Evolutionary conservation across 2,888 invertebrate genomes (phyloP).

Genomic region (Epinotia brunnichana): DNA sequence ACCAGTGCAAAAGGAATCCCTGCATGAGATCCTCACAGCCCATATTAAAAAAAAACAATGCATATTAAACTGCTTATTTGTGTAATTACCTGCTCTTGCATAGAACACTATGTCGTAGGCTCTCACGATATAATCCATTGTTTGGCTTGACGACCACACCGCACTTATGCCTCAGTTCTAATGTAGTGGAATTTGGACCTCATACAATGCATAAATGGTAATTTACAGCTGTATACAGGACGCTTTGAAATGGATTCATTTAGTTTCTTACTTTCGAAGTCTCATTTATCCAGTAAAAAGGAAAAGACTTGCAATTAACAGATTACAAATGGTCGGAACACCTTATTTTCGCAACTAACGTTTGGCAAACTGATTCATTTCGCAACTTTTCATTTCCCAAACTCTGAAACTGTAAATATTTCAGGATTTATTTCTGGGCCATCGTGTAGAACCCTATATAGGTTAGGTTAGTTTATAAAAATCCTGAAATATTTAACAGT

Average conservation of each 20-base stretch:
- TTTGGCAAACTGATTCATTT: no score
- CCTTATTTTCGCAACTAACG: no score
- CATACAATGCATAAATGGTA: constrained; percentile 4
- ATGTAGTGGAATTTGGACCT: constrained; percentile 31
- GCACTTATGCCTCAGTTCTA: constrained; percentile 1
- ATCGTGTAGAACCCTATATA: no score
- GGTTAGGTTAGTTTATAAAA: no score
- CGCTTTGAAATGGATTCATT: neutral
- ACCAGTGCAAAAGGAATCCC: neutral
- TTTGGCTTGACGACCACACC: constrained; percentile 31
- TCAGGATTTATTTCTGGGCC: no score
- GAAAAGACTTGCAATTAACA: no score
- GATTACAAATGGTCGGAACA: no score
- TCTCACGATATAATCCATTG: constrained; percentile 63
- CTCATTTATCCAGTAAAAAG: neutral
- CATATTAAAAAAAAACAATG: constrained; percentile 14
- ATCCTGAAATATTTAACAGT: no score
- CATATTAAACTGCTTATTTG: constrained; percentile 16
- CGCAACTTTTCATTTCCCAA: no score
- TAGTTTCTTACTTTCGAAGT: neutral
- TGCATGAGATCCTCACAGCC: constrained; percentile 17
- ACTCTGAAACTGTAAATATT: no score
- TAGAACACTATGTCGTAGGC: constrained; percentile 70
- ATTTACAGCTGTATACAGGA: constrained; percentile 25
- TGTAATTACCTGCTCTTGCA: constrained; percentile 71